These are phyloP conservation scores for Isurus oxyrinchus DNA, from an alignment of 2,113 vertebrate genomes.

Conservation along the genomic window DNA sequence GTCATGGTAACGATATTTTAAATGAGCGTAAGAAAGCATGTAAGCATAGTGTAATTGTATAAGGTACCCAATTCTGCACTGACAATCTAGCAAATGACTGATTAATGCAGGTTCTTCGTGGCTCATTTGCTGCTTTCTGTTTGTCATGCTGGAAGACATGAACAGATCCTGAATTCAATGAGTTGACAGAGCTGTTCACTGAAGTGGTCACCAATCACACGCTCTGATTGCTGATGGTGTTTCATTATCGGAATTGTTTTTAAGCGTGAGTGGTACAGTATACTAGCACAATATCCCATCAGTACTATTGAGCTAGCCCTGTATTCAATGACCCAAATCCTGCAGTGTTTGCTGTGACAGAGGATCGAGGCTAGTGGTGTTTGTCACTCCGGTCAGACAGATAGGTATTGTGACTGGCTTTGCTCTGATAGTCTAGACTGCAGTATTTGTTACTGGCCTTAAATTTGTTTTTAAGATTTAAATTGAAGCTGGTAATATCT, in stretches of 20 bases:
- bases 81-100: background rate
- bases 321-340: background rate
- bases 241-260: background rate
- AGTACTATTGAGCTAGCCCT: background rate
- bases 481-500: background rate
- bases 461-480: background rate
- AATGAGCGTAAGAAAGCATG: background rate
- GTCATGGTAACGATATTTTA: slow-evolving; percentile 24
- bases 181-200: background rate
- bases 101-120: background rate
- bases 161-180: background rate
- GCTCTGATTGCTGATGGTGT: background rate
- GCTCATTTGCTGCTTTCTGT: background rate
- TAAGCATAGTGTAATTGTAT: background rate
- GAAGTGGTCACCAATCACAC: background rate
- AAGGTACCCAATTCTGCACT: background rate
- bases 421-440: background rate
- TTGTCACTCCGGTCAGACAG: background rate
- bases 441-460: background rate
- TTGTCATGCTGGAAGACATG: background rate
- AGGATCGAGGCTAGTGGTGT: background rate
- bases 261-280: background rate
- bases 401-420: background rate
- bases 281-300: background rate
- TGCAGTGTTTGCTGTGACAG: background rate